Conservation (phyloP, 2,113 vertebrate genomes). For the Spheniscus mendiculus region DNA sequence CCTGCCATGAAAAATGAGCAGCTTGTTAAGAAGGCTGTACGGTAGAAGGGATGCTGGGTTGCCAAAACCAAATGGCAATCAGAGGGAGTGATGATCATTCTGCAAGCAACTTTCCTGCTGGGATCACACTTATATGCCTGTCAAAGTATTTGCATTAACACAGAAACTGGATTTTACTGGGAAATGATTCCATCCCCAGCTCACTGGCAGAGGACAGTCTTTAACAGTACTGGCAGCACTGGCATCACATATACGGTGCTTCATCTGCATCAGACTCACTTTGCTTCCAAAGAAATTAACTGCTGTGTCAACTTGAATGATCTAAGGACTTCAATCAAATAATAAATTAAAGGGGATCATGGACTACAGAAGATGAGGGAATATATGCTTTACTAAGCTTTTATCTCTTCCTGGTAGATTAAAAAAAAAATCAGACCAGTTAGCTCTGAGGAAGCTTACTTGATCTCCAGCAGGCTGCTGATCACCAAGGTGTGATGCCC, state of each 20-base stretch:
- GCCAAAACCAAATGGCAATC: not conserved
- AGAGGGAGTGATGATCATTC: not conserved
- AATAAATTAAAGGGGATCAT: not conserved
- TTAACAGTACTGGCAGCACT: not conserved
- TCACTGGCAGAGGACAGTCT: not conserved
- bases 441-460: not conserved
- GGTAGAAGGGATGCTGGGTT: not conserved
- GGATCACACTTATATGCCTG: not conserved
- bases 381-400: not conserved
- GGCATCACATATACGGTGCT: not conserved
- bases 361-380: not conserved
- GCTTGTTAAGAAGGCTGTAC: not conserved
- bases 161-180: not conserved
- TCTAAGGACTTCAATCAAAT: not conserved
- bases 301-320: not conserved
- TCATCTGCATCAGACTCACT: not conserved
- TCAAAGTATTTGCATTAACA: not conserved
- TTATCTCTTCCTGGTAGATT: not conserved
- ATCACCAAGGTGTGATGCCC: not conserved
- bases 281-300: not conserved
- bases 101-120: not conserved
- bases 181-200: not conserved
- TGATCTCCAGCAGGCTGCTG: not conserved
- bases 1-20: not conserved
- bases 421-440: not conserved